Base-by-base conservation (phyloP, 2,888 invertebrate species). In the Steromphala cineraria region DNA sequence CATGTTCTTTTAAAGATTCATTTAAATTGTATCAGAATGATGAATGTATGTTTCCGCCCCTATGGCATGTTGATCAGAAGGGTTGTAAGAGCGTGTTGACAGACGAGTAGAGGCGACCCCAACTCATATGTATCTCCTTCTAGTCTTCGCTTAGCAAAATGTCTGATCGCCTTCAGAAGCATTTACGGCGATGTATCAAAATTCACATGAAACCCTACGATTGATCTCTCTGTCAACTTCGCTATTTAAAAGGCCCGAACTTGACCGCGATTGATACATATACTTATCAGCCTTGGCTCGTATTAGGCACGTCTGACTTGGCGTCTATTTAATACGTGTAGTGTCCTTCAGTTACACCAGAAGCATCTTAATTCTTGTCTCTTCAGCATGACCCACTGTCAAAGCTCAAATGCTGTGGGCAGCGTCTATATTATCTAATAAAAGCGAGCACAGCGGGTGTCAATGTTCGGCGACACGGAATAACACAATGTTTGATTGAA, bases 401-500 rank as follows among this genome's bases (percentile, higher is more conserved):
- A 40, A 71, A 31, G 28, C 31, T 36, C 71, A 31, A 19, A 10
- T 19, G 71, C 71, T 62, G 62, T 28, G 28, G 62, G 28, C 24
- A 24, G 62, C 62, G 24, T 62, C 62, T 28, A 24, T 24, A 71
- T 71, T 71, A 71, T 71, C 71, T 71, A 15, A 71, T 71, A 71
- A 71, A 71, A 40, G 19, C 71, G 17, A 19, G 40, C 71, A 36
- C 71, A 71, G 40, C 36, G 71, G 40, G 62, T 36, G 71, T 71
- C 71, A 36, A 71, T 71, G 71, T 71, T 71, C 71, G 24, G 40
- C 40, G 71, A 71, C 71, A 31, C 71, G 40, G 71, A 71, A 31
- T 71, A 71, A 71, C 71, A 31, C 71, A 71, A 36, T 71, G 40
- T 71, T 31, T 40, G 71, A 71, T 40, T 71, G 71, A 71, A 36